Evolutionary conservation across 2,888 invertebrate species (phyloP).

Genomic region (Limenitis arthemis): DNA sequence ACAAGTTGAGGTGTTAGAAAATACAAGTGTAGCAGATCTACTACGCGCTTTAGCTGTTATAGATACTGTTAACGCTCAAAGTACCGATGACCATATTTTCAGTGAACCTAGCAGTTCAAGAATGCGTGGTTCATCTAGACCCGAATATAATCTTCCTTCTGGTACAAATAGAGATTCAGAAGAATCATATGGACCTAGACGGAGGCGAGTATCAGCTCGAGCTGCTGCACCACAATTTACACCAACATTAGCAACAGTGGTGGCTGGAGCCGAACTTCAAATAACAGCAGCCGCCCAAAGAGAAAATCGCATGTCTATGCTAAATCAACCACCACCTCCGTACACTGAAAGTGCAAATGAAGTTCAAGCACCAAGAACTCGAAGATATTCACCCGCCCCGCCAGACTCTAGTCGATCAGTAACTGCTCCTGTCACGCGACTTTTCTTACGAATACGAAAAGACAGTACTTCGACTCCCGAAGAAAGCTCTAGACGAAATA

Average conservation of each 20-base stretch:
- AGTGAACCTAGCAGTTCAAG: conserved; percentile 28
- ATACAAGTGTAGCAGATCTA: conserved; percentile 87
- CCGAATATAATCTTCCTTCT: conserved; percentile 44
- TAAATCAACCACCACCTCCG: conserved; percentile 62
- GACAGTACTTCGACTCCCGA: conserved; percentile 42
- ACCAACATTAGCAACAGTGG: conserved; percentile 60
- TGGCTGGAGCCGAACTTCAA: conserved; percentile 59
- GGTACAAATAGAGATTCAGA: conserved; percentile 39
- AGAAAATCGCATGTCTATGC: conserved; percentile 59
- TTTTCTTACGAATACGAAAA: conserved; percentile 58
- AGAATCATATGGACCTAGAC: conserved; percentile 46
- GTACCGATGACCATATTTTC: conserved; percentile 19
- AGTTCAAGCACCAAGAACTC: conserved; percentile 41
- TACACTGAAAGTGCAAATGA: conserved; percentile 50
- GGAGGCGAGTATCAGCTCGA: conserved; percentile 58
- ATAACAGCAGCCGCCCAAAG: conserved; percentile 57
- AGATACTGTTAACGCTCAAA: conserved; percentile 47
- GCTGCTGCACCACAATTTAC: conserved; percentile 58
- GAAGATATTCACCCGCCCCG: conserved; percentile 61
- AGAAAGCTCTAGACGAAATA: conserved; percentile 53
- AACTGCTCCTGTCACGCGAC: conserved; percentile 55
- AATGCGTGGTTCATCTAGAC: conserved; percentile 50
- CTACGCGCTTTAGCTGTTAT: conserved; percentile 83
- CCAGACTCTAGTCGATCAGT: conserved; percentile 44
- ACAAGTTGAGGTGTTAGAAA: conserved; percentile 78